Base-by-base conservation (phyloP, 2,888 invertebrate species). In the Pristionchus fissidentatus region DNA sequence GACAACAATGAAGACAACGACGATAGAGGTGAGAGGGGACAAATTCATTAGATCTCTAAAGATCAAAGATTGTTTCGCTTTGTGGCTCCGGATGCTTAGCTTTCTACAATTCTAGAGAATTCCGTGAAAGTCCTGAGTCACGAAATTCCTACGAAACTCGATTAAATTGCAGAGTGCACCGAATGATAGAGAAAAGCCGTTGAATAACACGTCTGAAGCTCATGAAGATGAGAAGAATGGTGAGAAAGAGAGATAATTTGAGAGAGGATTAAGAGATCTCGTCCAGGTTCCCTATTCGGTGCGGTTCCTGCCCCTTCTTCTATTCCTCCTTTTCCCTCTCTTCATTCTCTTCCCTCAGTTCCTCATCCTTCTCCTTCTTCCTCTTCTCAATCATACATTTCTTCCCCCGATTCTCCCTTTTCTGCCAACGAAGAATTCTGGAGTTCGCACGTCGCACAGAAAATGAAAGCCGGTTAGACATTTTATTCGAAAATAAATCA, bases 381-480 rank as follows among this genome's bases (percentile, higher is more conserved):
- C 60, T 26, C 26, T n/a, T 26, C 60, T n/a, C n/a, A 8, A 8
- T n/a, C 49, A 19, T 78, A 78, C 38, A 38, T 78, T 38, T 78
- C 78, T n/a, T 78, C 78, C 55, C 78, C 78, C 26, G 29, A 55
- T 35, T 49, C 29, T 19, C 78, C 78, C 15, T 78, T 52, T 52
- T 78, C 78, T 13, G 35, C 78, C 55, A 55, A 38, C 35, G 38
- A 35, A 22, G 38, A 35, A 32, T 78, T 52, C 55, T 78, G 52
- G 0, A 38, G 38, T 8, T 32, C 29, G 7, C 78, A 78, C n/a
- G 78, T 78, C 3, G 78, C 78, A 22, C 35, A 55, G 52, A 49
- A 49, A 32, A 78, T 78, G 78, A 49, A 55, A 10, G 78, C 78
- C 26, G 78, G 78, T 78, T 3, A 73, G 73, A n/a, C n/a, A n/a